These are phyloP conservation scores for Leptocoma aspasia DNA, from an alignment of 2,113 vertebrate species.

Conservation along the genomic window DNA sequence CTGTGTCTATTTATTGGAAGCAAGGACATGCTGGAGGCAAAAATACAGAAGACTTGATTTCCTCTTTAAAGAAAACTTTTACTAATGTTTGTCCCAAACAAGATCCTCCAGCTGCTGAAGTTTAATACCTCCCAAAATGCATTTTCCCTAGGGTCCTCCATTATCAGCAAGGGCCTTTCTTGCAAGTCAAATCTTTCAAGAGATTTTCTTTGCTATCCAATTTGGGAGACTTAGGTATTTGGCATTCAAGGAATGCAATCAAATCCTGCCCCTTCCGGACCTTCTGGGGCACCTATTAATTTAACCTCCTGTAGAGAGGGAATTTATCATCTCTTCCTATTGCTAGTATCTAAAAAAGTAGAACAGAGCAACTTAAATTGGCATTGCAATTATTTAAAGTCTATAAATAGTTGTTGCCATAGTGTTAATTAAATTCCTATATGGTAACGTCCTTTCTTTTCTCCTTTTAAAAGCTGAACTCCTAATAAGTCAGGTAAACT, in stretches of 20 bases:
- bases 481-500: not conserved
- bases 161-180: not conserved
- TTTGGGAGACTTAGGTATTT: not conserved
- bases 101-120: not conserved
- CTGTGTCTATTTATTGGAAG: not conserved
- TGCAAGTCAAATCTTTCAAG: not conserved
- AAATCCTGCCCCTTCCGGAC: slow-evolving; percentile 25
- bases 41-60: not conserved
- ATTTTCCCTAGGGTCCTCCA: not conserved
- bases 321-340: slow-evolving; percentile 24
- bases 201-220: not conserved
- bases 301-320: slow-evolving; percentile 9
- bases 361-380: slow-evolving; percentile 34
- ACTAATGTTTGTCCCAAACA: not conserved
- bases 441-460: not conserved
- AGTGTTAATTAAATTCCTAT: slow-evolving; percentile 23
- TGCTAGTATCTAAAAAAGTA: slow-evolving; percentile 1
- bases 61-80: not conserved
- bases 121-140: not conserved
- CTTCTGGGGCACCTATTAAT: slow-evolving; percentile 42
- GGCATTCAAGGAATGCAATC: not conserved
- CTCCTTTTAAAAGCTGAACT: not conserved
- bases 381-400: slow-evolving; percentile 32
- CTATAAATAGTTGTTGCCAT: slow-evolving; percentile 48
- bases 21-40: not conserved